phyloP scores from a whole-genome alignment of 2,113 vertebrate genomes.

The Xerus inauris region DNA sequence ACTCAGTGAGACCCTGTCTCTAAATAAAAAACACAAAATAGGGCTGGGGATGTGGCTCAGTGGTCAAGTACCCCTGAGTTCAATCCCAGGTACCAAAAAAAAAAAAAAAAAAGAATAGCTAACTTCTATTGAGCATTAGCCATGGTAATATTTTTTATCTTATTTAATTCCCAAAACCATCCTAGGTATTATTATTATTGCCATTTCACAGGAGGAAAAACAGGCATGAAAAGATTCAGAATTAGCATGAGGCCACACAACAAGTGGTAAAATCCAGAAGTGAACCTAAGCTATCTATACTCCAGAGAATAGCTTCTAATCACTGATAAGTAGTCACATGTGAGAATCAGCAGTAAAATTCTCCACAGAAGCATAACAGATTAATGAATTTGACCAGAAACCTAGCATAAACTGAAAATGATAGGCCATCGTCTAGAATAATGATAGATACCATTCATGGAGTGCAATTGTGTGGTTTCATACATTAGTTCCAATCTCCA shows the following conservation, averaged over 20 bases:
- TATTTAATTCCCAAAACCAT: background rate
- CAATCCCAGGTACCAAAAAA: too few species aligned
- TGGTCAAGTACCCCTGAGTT: too few species aligned
- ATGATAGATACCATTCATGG: background rate
- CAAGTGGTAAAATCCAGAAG: background rate
- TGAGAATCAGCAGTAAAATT: background rate
- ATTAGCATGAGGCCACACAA: background rate
- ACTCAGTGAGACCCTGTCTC: too few species aligned
- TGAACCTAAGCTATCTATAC: background rate
- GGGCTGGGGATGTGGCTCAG: too few species aligned
- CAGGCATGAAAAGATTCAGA: background rate
- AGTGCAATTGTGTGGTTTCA: background rate
- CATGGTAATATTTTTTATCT: background rate
- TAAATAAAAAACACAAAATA: too few species aligned
- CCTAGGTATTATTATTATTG: background rate
- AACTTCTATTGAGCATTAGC: background rate
- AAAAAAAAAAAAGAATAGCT: background rate
- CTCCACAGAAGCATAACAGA: background rate
- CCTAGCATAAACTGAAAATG: conserved; percentile 1
- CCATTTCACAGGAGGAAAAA: conserved; percentile 20
- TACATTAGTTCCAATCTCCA: background rate
- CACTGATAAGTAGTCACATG: background rate
- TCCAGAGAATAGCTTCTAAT: background rate
- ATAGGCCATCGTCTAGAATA: background rate
- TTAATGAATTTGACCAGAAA: conserved; percentile 8